Evolutionary conservation across 2,888 invertebrate species (phyloP).

Genomic region (Melanostoma scalare): DNA sequence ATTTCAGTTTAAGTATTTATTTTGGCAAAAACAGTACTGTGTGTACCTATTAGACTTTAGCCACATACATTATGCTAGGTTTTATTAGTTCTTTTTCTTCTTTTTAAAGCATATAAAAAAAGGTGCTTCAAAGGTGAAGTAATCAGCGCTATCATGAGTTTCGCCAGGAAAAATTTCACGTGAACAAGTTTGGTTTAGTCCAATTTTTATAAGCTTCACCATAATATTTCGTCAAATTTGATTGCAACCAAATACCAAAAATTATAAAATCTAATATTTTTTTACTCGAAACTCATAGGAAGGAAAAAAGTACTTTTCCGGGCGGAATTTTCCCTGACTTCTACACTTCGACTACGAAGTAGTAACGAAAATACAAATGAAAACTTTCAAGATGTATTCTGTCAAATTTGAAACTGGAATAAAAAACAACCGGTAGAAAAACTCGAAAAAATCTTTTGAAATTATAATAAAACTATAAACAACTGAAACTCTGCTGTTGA

Average conservation of each 20-base stretch:
- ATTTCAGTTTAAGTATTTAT: neutral
- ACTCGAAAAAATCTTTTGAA: constrained; percentile 7
- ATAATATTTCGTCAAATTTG: neutral
- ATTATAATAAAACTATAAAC: constrained; percentile 4
- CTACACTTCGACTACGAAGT: constrained; percentile 6
- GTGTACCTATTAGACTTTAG: neutral
- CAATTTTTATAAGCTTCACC: neutral
- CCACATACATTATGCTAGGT: neutral
- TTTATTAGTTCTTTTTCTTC: constrained; percentile 2
- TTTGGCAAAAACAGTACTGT: constrained; percentile 3
- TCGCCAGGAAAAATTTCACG: too few species aligned
- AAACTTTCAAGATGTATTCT: constrained; percentile 5
- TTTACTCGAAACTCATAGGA: too few species aligned
- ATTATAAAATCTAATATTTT: too few species aligned
- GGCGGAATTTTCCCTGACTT: too few species aligned
- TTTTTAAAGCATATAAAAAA: constrained; percentile 3
- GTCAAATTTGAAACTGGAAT: constrained; percentile 5
- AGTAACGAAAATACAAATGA: constrained; percentile 7
- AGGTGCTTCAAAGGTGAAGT: neutral
- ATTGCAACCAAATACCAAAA: too few species aligned
- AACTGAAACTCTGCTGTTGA: neutral
- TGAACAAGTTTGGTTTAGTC: too few species aligned
- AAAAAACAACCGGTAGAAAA: constrained; percentile 7
- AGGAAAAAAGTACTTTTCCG: too few species aligned
- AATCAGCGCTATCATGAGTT: neutral